These are phyloP conservation scores for Varecia variegata DNA, from an alignment of 2,797 vertebrate genomes.

Conservation along the genomic window DNA sequence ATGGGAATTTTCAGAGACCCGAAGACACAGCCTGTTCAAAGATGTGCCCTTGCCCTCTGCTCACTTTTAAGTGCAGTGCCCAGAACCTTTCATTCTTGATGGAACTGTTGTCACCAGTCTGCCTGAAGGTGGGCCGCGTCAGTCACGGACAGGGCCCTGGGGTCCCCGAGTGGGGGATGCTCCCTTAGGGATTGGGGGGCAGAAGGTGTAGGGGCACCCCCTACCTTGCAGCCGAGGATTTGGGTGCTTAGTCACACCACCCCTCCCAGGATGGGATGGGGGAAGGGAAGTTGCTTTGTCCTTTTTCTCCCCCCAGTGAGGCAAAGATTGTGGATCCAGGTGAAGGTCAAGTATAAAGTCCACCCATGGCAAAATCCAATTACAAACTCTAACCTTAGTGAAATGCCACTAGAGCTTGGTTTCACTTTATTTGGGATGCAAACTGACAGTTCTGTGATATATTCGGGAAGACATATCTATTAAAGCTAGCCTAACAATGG, in stretches of 20 bases:
- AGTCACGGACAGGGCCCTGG: fast-evolving
- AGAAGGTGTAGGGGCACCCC: not conserved
- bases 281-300: not conserved
- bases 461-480: conserved; percentile 78
- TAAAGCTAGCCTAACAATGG: conserved; percentile 71
- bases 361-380: conserved; percentile 66
- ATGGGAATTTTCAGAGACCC: not conserved
- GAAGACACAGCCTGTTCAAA: not conserved
- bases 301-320: not conserved
- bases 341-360: conserved; percentile 47
- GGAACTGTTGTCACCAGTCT: not conserved
- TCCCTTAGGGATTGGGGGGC: not conserved
- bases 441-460: conserved; percentile 65
- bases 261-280: not conserved
- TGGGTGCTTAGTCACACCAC: not conserved
- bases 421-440: conserved; percentile 60
- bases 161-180: fast-evolving
- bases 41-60: not conserved
- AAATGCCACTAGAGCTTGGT: conserved; percentile 56
- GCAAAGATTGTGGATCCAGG: conserved; percentile 28
- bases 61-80: not conserved
- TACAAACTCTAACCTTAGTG: conserved; percentile 55
- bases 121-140: not conserved
- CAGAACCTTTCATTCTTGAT: not conserved
- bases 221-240: not conserved